Evolutionary conservation across 2,888 invertebrate species (phyloP).

Genomic region (Dynastes hyllus): DNA sequence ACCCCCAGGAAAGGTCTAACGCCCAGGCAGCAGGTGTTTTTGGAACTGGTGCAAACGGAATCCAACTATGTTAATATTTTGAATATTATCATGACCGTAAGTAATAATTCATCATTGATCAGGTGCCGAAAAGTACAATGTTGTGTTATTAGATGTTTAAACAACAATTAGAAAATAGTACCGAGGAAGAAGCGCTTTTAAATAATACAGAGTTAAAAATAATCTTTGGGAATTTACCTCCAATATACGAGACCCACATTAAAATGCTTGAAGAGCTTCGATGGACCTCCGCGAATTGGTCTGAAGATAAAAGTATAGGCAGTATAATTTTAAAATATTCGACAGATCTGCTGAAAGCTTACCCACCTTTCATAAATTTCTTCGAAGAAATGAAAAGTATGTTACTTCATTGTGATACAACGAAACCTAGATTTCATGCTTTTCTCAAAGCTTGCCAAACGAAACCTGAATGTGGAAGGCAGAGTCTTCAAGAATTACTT

Average conservation of each 20-base stretch:
- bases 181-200: slow-evolving; percentile 86
- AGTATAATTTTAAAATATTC: slow-evolving; percentile 91
- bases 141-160: slow-evolving; percentile 85
- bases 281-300: slow-evolving; percentile 85
- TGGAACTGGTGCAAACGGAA: slow-evolving; percentile 97
- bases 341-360: slow-evolving; percentile 92
- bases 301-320: slow-evolving; percentile 83
- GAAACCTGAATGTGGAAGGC: slow-evolving; percentile 96
- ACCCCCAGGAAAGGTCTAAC: slow-evolving; percentile 81
- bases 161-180: slow-evolving; percentile 91
- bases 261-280: slow-evolving; percentile 82
- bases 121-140: background rate
- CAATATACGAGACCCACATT: slow-evolving; percentile 94
- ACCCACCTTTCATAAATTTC: slow-evolving; percentile 98
- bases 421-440: slow-evolving; percentile 97
- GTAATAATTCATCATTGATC: slow-evolving; percentile 57
- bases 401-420: slow-evolving; percentile 91
- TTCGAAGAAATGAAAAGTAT: slow-evolving; percentile 98
- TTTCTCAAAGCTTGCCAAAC: slow-evolving; percentile 97
- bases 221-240: slow-evolving; percentile 96
- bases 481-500: slow-evolving; percentile 95
- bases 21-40: slow-evolving; percentile 86
- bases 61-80: slow-evolving; percentile 97
- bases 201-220: slow-evolving; percentile 94
- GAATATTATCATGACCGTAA: slow-evolving; percentile 92